phyloP scores from a whole-genome alignment of 2,888 invertebrate genomes.

The Agrenia bidenticulata region DNA sequence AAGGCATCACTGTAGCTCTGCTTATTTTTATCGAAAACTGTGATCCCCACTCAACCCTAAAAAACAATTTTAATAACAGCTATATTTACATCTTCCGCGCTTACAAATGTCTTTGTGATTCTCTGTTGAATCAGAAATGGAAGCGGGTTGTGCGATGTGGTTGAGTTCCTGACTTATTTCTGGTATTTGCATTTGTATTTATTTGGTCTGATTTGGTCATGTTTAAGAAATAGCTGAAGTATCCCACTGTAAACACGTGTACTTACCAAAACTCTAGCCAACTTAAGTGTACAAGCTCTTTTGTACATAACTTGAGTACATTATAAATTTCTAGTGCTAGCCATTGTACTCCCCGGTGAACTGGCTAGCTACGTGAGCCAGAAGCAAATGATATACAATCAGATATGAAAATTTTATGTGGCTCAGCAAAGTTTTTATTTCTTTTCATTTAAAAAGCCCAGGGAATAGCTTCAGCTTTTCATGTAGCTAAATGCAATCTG shows the following conservation, averaged over 20 bases:
- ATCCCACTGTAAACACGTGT: too few species aligned
- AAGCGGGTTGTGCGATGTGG: neutral
- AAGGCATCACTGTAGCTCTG: constrained; percentile 46
- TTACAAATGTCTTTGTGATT: neutral
- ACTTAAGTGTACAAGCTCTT: too few species aligned
- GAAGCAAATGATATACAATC: constrained; percentile 26
- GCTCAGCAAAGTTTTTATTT: neutral
- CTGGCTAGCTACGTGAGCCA: constrained; percentile 18
- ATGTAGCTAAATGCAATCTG: too few species aligned
- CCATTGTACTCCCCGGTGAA: neutral
- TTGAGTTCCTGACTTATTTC: too few species aligned
- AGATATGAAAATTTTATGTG: constrained; percentile 22
- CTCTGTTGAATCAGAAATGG: constrained; percentile 4
- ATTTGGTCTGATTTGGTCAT: too few species aligned
- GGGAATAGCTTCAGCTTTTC: too few species aligned
- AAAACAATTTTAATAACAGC: constrained; percentile 3
- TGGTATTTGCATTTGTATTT: too few species aligned
- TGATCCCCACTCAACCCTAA: constrained; percentile 52
- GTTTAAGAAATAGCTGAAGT: too few species aligned
- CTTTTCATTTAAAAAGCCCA: neutral
- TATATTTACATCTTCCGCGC: neutral
- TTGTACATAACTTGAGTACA: too few species aligned
- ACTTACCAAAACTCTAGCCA: too few species aligned
- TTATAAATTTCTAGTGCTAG: neutral
- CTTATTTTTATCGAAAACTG: constrained; percentile 44